phyloP scores from a whole-genome alignment of 1,140 invertebrate species.

The Heliconius hewitsoni region DNA sequence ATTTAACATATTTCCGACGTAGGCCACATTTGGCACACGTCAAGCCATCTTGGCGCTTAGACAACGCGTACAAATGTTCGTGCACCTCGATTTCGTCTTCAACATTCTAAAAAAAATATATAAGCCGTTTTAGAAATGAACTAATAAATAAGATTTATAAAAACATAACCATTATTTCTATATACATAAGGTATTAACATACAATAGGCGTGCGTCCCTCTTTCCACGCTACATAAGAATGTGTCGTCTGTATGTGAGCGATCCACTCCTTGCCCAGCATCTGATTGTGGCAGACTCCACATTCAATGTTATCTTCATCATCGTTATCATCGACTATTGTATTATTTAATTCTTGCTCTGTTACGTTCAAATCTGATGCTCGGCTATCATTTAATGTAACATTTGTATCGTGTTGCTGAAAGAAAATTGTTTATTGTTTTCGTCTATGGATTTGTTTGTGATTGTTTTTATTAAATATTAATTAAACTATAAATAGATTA shows the following conservation, averaged over 20 bases:
- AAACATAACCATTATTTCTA: too few relatives aligned
- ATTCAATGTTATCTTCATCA: background rate
- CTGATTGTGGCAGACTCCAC: background rate
- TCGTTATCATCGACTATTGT: background rate
- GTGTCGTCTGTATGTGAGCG: background rate
- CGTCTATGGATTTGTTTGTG: background rate
- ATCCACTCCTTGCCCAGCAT: background rate
- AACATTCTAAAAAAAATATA: background rate
- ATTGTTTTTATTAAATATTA: background rate
- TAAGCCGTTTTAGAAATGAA: too few relatives aligned
- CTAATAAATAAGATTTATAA: too few relatives aligned
- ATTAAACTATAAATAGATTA: background rate
- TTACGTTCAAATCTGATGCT: conserved; percentile 10
- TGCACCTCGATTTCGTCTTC: background rate
- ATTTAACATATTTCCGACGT: conserved; percentile 48
- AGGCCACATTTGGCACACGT: conserved; percentile 47
- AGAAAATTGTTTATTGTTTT: background rate
- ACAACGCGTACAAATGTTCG: background rate
- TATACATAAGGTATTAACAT: background rate
- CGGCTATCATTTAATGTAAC: background rate
- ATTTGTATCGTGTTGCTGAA: conserved; percentile 4
- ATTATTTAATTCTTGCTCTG: background rate
- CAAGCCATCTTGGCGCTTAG: conserved; percentile 40
- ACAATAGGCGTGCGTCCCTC: background rate
- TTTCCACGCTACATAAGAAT: background rate